Evolutionary conservation across 1,140 invertebrate genomes (phyloP), one percentile per base, ranked within the genome.

Genomic region (Zaprionus ornatus): DNA sequence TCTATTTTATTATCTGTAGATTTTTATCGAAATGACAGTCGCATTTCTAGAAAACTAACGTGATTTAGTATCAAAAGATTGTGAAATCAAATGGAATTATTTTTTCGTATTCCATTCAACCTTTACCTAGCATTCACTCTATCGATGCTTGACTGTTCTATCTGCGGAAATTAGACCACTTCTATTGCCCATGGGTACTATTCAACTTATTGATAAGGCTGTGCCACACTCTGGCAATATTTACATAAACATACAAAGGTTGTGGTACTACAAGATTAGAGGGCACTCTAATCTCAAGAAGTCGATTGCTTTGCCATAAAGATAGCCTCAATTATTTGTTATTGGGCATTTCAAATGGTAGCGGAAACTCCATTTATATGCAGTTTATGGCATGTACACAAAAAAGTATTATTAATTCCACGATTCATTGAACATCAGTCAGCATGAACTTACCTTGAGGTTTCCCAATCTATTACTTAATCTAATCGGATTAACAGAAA

Each of bases 131-230:
- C 45, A 48, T 10, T 48, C 45, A 50, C 45, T 50, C 12, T 50
- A 50, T 4, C 45, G 19, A 9, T 50, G 45, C 19, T 19, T 50
- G 45, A 50, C 45, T 50, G 10, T 50, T 19, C 21, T 48, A 70
- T 64, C 60, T 55, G n/a, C 68, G 61, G 68, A 71, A 56, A 56
- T 71, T 71, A 25, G n/a, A 56, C 13, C 15, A 65, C 13, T 32
- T 50, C 1, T 32, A 23, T 50, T 23, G 13, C 4, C 4, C 13
- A 23, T 64, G 13, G 17, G 12, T 45, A 19, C n/a, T 56, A 35
- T 32, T 42, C 13, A 71, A 52, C 37, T 62, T 64, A 71, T 56
- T 71, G 68, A 71, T 71, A 64, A 71, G 37, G 3, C 19, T 59
- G 45, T 40, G 37, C 27, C 45, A 62, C 25, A 50, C 42, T 35